phyloP scores from a whole-genome alignment of 2,113 vertebrate species.

The Hydropotes inermis region DNA sequence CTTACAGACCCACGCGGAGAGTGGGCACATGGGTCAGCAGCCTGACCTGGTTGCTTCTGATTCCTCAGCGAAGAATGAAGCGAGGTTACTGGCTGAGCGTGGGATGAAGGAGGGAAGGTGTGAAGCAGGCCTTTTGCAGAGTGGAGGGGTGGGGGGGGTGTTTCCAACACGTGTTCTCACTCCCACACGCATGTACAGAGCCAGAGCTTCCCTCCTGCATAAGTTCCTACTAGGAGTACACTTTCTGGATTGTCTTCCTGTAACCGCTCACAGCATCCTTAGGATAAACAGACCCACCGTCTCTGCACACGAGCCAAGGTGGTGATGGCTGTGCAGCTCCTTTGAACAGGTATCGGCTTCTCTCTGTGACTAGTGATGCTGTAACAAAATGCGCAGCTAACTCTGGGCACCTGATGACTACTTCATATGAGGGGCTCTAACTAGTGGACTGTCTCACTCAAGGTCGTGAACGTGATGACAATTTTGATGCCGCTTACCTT shows the following conservation, averaged over 20 bases:
- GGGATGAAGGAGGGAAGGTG: not conserved
- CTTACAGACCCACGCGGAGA: fast-evolving
- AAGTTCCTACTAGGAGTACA: not conserved
- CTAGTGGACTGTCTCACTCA: not conserved
- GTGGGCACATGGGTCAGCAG: fast-evolving
- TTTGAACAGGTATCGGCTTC: not conserved
- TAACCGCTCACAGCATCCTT: fast-evolving
- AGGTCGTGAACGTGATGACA: fast-evolving
- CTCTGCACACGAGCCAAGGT: fast-evolving
- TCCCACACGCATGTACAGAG: not conserved
- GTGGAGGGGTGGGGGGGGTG: fast-evolving
- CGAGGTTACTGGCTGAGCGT: fast-evolving
- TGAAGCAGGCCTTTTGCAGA: not conserved
- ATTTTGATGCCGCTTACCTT: not conserved
- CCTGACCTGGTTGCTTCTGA: not conserved
- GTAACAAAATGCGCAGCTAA: fast-evolving
- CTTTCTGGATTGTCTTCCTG: fast-evolving
- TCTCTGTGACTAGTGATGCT: fast-evolving
- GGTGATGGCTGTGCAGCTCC: fast-evolving
- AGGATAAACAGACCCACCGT: fast-evolving
- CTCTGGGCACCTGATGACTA: not conserved
- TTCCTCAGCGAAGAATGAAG: not conserved
- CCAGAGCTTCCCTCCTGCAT: fast-evolving
- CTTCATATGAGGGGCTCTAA: fast-evolving
- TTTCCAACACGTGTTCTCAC: not conserved